phyloP scores from a whole-genome alignment of 1,140 invertebrate species.

The Brachystomella parvula region DNA sequence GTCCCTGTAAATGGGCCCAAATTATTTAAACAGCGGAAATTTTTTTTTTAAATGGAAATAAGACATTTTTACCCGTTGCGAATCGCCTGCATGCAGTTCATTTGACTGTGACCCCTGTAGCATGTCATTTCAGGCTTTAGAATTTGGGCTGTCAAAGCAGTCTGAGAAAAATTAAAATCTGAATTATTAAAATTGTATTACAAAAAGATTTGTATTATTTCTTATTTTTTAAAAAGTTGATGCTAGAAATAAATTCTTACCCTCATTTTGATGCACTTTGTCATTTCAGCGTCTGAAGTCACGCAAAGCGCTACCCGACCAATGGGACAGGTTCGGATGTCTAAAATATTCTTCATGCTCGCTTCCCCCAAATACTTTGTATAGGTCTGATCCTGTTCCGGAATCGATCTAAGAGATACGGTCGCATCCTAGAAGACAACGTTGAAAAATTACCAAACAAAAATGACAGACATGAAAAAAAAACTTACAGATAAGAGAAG shows the following conservation, averaged over 20 bases:
- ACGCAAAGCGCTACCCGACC: conserved; percentile 74
- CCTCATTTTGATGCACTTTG: conserved; percentile 91
- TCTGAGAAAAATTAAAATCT: conserved; percentile 53
- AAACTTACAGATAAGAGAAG: conserved; percentile 57
- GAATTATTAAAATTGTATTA: conserved; percentile 1
- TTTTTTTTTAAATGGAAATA: neutral
- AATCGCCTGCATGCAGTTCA: conserved; percentile 81
- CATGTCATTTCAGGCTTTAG: conserved; percentile 83
- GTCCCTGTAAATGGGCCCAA: conserved; percentile 41
- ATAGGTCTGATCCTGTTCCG: conserved; percentile 55
- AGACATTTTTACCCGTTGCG: conserved; percentile 51
- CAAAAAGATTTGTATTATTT: conserved; percentile 7
- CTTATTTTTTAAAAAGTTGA: conserved; percentile 14
- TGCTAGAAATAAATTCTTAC: conserved; percentile 48
- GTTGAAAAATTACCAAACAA: too few species aligned
- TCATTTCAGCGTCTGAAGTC: conserved; percentile 78
- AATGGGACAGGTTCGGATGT: conserved; percentile 69
- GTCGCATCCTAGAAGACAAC: conserved; percentile 56
- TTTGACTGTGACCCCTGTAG: conserved; percentile 71
- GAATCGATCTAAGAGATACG: conserved; percentile 52
- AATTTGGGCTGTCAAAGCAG: conserved; percentile 72
- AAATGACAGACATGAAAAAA: neutral
- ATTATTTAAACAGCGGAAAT: too few species aligned
- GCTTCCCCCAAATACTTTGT: conserved; percentile 49
- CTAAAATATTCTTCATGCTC: conserved; percentile 59